phyloP scores from a whole-genome alignment of 2,888 invertebrate genomes.

The Eristalis tenax region DNA sequence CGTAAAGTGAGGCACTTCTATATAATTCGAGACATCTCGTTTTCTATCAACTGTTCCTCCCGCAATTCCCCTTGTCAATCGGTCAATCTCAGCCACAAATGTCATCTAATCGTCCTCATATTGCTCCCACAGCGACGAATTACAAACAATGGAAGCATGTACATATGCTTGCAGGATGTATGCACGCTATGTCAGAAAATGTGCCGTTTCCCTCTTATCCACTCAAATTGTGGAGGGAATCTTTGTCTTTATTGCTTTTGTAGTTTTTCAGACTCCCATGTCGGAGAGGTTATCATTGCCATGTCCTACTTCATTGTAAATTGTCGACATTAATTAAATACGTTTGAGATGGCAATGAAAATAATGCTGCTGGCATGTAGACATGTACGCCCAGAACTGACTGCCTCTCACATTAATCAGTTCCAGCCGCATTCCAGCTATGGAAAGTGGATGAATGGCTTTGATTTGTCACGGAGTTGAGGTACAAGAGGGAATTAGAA shows the following conservation, averaged over 20 bases:
- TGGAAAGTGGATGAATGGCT: constrained; percentile 9
- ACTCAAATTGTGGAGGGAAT: not conserved
- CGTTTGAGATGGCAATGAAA: not conserved
- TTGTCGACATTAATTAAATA: not conserved
- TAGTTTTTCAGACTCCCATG: not conserved
- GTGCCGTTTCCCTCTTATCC: not conserved
- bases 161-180: no score
- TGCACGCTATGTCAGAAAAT: not conserved
- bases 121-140: not conserved
- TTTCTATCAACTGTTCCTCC: no score
- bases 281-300: not conserved
- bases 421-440: not conserved
- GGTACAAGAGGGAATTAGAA: not conserved
- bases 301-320: not conserved
- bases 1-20: no score
- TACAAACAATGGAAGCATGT: not conserved
- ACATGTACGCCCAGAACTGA: not conserved
- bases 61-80: no score
- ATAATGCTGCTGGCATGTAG: not conserved
- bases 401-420: not conserved
- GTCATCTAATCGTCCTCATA: not conserved
- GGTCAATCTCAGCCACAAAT: not conserved
- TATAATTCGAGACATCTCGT: no score
- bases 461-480: constrained; percentile 16
- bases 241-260: not conserved